Evolutionary conservation across 1,140 invertebrate genomes (phyloP), one percentile per base, ranked within the genome.

Genomic region (Antheraea mylitta): DNA sequence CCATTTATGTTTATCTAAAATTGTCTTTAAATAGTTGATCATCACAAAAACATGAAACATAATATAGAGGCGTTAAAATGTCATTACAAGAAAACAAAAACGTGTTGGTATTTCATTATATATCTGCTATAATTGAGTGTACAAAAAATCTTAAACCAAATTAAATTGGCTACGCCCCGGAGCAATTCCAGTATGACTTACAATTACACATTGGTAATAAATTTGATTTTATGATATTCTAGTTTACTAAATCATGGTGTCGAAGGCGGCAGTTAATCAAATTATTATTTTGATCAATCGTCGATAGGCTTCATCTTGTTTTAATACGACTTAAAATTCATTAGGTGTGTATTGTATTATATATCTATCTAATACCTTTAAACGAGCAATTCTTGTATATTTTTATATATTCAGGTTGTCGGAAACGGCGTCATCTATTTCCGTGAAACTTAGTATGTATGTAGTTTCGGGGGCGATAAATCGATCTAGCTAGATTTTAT

Each of bases 121-220:
- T 36, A 10, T 61, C 7, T 61, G 22, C 8, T 11, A 61, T 61
- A 36, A 22, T 19, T 61, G 18, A 22, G 7, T 61, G 59, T 16
- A 13, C 13, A 16, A n/a, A 16, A n/a, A 53, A 10, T 13, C 16
- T 53, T 53, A 53, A 53, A 53, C 16, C 45, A 53, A 16, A 53
- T 53, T 53, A 11, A 82, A 82, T 81, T 81, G 79, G 73, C 8
- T 42, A 67, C 66, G 75, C 77, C 38, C 80, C 37, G 67, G 67
- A 79, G 81, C 79, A 64, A 72, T 75, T 67, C 66, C 63, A 67
- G 69, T 61, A 70, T 68, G 67, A 74, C 64, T 74, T 80, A 67
- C 22, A 65, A 18, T 16, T 13, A 53, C 2, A 53, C 45, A 53
- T 16, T 13, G 18, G 6, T 42, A 48, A 48, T 42, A 48, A 48